Evolutionary conservation across 1,140 invertebrate genomes (phyloP).

Genomic region (Carposina sasakii): DNA sequence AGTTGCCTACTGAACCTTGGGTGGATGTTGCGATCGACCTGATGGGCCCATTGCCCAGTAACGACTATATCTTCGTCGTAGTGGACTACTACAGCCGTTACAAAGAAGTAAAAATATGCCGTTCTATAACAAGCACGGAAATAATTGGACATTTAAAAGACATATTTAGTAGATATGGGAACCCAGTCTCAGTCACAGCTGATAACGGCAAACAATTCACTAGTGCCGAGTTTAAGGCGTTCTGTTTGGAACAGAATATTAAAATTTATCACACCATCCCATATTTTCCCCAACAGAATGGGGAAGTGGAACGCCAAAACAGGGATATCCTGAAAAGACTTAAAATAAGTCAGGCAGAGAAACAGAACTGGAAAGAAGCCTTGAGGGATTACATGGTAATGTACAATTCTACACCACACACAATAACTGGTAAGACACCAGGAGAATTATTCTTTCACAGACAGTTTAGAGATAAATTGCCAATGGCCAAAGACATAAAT

Average conservation of each 20-base stretch:
- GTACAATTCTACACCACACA: slow-evolving; percentile 35
- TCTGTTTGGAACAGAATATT: slow-evolving; percentile 21
- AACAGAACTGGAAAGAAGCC: slow-evolving; percentile 24
- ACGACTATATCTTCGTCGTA: slow-evolving; percentile 20
- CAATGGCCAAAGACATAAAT: no score
- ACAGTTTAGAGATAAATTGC: slow-evolving; percentile 24
- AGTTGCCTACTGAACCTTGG: slow-evolving; percentile 23
- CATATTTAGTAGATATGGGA: slow-evolving; percentile 16
- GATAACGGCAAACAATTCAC: slow-evolving; percentile 29
- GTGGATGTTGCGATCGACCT: slow-evolving; percentile 22
- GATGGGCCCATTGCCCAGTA: slow-evolving; percentile 17
- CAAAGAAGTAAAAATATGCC: slow-evolving; percentile 15
- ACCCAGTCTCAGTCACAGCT: slow-evolving; percentile 1
- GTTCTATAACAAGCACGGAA: slow-evolving; percentile 10
- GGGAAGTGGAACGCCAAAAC: slow-evolving; percentile 37
- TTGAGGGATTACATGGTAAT: slow-evolving; percentile 26
- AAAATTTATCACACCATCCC: slow-evolving; percentile 22
- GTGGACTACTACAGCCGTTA: slow-evolving; percentile 6
- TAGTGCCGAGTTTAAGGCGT: slow-evolving; percentile 21
- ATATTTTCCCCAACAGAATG: slow-evolving; percentile 36
- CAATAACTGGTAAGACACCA: slow-evolving; percentile 34
- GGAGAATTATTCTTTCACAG: slow-evolving; percentile 36
- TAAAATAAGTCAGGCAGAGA: slow-evolving; percentile 17
- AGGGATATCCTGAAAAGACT: slow-evolving; percentile 26
- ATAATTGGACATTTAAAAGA: slow-evolving; percentile 12